These are phyloP conservation scores for Meriones psammophilus DNA, from an alignment of 2,797 vertebrate species.

Conservation along the genomic window DNA sequence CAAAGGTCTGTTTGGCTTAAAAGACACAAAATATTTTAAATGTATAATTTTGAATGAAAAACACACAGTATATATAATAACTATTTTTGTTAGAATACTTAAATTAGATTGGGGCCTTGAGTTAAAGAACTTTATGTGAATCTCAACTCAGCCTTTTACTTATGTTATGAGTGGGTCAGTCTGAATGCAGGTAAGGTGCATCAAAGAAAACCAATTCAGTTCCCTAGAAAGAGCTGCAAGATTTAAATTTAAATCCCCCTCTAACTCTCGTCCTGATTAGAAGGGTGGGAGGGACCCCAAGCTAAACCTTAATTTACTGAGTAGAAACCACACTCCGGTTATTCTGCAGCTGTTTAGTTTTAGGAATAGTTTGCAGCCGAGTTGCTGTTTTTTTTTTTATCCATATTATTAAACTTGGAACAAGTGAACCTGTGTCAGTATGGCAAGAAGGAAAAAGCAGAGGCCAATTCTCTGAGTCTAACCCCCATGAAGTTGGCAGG, in stretches of 20 bases:
- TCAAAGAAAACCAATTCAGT: constrained; percentile 14
- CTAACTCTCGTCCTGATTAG: neutral
- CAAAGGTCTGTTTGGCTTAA: constrained; percentile 8
- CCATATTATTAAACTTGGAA: constrained; percentile 64
- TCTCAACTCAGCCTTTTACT: neutral
- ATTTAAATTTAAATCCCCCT: constrained; percentile 47
- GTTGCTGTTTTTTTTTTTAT: constrained; percentile 64
- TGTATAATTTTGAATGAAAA: neutral
- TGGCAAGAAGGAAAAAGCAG: constrained; percentile 56
- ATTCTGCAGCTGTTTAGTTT: constrained; percentile 43
- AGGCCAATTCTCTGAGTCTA: constrained; percentile 43
- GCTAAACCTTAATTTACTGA: neutral
- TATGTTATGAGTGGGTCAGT: neutral
- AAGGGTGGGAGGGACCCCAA: neutral
- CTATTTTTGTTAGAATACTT: neutral
- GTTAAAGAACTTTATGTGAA: constrained; percentile 52
- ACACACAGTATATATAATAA: neutral
- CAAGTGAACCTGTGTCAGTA: constrained; percentile 29
- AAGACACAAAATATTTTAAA: neutral
- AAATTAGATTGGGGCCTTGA: neutral
- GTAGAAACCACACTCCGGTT: constrained; percentile 15
- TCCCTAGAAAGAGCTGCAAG: constrained; percentile 18
- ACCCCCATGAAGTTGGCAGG: constrained; percentile 8
- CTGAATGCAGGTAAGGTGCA: neutral
- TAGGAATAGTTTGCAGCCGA: constrained; percentile 46